Conservation (phyloP, 2,797 vertebrate genomes). For the Sebastes dallii region DNA sequence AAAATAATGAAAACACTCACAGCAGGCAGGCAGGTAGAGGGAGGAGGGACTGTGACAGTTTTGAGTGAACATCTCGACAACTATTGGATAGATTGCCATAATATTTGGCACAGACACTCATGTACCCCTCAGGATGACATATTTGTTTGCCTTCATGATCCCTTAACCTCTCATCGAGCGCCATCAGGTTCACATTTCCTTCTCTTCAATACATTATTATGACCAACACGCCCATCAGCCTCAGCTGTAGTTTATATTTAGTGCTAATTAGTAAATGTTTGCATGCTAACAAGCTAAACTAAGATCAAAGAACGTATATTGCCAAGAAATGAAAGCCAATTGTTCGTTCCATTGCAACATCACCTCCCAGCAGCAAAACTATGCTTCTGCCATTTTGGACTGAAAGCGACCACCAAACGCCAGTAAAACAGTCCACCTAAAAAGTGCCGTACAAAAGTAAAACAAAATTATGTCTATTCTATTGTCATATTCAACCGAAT, state of each 20-base stretch:
- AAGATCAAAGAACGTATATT: too few species aligned
- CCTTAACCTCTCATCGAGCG: neutral
- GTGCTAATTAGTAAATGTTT: neutral
- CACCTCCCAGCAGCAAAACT: too few species aligned
- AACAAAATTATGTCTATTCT: too few species aligned
- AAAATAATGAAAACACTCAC: neutral
- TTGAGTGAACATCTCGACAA: neutral
- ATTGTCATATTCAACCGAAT: too few species aligned
- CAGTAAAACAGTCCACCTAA: too few species aligned
- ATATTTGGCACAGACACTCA: neutral
- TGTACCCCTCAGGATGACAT: neutral
- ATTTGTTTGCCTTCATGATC: neutral
- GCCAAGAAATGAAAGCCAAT: too few species aligned
- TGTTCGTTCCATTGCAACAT: too few species aligned
- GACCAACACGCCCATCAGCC: neutral
- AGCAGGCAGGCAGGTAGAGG: neutral
- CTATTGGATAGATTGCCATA: neutral
- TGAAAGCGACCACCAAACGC: too few species aligned
- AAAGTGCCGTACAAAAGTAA: too few species aligned
- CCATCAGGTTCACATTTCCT: neutral
- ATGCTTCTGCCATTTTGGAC: too few species aligned
- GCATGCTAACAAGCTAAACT: too few species aligned
- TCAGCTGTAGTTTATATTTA: neutral
- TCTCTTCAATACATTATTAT: neutral
- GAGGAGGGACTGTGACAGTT: neutral